Evolutionary conservation across 2,113 vertebrate genomes (phyloP), one percentile per base, ranked within the genome.

Genomic region (Oxygymnocypris stewartii): DNA sequence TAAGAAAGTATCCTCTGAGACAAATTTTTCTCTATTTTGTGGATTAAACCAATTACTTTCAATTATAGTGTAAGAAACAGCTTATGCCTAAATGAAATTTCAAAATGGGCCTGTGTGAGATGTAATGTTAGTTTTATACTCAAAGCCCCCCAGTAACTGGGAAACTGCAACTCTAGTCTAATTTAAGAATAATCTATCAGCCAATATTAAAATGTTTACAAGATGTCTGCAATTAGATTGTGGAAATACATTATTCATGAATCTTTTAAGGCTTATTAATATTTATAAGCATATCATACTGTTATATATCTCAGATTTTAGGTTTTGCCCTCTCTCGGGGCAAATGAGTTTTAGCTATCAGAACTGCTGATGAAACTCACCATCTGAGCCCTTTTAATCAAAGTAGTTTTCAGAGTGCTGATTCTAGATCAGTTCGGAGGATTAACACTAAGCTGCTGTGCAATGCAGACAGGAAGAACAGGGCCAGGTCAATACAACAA

Each of bases 191-290:
- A 85, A 82, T 87, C 40, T 44, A 85, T 82, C 81, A 83, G 4
- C 40, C 31, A 44, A 61, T 31, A 78, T 73, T 85, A 31, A 89
- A 77, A 69, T 79, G 86, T 87, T 87, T 87, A 78, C 81, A 87
- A 78, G 79, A 81, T 73, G 65, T 85, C 76, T 59, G 83, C 37
- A 61, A 40, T 85, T 54, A 85, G 28, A 87, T 51, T 85, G 71
- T 78, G 31, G 49, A 25, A 65, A 87, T 85, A 18, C 37, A 89
- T 89, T 85, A 87, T 87, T 78, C 67, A 89, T 85, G 57, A 67
- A 44, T 82, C 78, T 76, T 89, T 89, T 87, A 87, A 76, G 51
- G 16, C 85, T 67, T 61, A 87, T 85, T 63, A 82, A 87, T 87
- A 85, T 87, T 87, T 74, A 89, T 87, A 77, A 77, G 79, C 75